Conservation (phyloP, 1,140 invertebrate species). For the Sitobion miscanthi region DNA sequence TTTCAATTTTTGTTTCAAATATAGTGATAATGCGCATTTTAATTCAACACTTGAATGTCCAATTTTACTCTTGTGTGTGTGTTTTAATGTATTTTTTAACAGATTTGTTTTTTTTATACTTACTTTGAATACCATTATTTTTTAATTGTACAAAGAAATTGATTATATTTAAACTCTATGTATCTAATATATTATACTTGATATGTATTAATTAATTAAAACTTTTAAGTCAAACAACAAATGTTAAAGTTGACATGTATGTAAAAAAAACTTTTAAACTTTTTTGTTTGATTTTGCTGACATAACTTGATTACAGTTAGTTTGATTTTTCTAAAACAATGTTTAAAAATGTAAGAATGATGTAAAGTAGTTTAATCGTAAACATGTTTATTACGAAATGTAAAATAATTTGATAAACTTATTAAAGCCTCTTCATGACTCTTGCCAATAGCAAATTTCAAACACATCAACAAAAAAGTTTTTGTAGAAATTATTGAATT, state of each 20-base stretch:
- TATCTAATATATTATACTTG: background rate
- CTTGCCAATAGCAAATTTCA: conserved; percentile 41
- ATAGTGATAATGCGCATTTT: background rate
- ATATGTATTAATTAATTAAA: background rate
- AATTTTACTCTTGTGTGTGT: conserved; percentile 10
- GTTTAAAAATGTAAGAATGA: background rate
- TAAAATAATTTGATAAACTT: background rate
- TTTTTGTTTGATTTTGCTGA: background rate
- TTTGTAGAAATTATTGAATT: conserved; percentile 34
- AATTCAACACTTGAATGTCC: background rate
- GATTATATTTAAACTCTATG: background rate
- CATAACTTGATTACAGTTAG: background rate
- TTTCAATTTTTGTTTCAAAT: conserved; percentile 5
- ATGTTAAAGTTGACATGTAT: background rate
- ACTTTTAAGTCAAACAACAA: background rate
- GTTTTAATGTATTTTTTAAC: conserved; percentile 29
- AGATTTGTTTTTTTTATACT: background rate
- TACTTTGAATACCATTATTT: background rate
- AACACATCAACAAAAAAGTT: background rate
- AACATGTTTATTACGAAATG: background rate
- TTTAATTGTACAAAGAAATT: background rate
- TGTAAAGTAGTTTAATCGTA: background rate
- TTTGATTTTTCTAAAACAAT: background rate
- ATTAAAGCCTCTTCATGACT: conserved; percentile 12
- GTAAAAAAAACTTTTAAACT: background rate